A percentile compares a stretch with the other conserved stretches of the same genome.
phyloP scores from a whole-genome alignment of 2,888 invertebrate genomes.

The Campoletis raptor region DNA sequence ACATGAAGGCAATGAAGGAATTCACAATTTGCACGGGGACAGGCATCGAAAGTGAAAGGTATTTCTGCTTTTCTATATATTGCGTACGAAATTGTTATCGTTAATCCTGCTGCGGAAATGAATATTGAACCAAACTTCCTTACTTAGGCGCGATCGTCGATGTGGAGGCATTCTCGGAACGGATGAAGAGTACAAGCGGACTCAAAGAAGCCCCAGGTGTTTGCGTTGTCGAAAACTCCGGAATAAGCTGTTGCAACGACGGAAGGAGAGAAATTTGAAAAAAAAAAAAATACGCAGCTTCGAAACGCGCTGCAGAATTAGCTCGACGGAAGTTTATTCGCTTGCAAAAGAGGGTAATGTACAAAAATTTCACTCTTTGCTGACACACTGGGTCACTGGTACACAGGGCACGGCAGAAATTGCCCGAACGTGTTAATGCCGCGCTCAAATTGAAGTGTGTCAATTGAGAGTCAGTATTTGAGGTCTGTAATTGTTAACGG shows the following conservation, averaged over 20 bases:
- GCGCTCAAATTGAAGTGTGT: too few species aligned
- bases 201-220: slow-evolving; percentile 5
- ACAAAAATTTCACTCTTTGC: too few species aligned
- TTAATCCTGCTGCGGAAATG: background rate
- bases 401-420: too few species aligned
- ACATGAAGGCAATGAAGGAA: background rate
- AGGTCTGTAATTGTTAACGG: too few species aligned
- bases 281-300: background rate
- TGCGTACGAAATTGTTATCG: background rate
- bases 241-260: slow-evolving; percentile 4
- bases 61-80: background rate
- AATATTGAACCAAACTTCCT: background rate
- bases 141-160: background rate
- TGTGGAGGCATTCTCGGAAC: background rate
- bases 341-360: background rate
- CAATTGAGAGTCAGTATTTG: too few species aligned
- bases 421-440: too few species aligned
- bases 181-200: slow-evolving; percentile 7
- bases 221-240: background rate
- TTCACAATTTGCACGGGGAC: slow-evolving; percentile 9
- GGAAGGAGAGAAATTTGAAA: background rate
- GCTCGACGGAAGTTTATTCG: background rate
- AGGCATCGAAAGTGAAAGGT: slow-evolving; percentile 4
- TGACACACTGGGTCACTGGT: too few species aligned
- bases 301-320: background rate